phyloP scores from a whole-genome alignment of 1,140 invertebrate genomes.

The Heliconius hewitsoni region DNA sequence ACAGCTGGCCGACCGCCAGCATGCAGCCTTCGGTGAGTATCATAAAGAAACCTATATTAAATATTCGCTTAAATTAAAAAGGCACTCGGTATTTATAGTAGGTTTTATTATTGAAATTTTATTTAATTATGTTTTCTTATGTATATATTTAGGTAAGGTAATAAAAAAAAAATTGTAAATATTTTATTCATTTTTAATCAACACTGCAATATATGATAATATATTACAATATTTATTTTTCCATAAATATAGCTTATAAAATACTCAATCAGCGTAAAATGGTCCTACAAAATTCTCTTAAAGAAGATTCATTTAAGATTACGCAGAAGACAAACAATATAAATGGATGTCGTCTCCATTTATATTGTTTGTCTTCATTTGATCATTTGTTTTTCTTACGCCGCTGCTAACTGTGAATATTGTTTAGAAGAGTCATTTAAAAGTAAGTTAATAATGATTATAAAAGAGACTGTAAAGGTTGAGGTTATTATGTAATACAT shows the following conservation, averaged over 20 bases:
- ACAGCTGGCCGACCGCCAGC: slow-evolving; percentile 73
- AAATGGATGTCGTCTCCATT: background rate
- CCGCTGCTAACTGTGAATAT: background rate
- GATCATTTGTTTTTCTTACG: background rate
- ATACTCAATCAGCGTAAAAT: background rate
- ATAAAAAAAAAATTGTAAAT: background rate
- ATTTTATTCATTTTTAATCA: too few species aligned
- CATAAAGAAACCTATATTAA: background rate
- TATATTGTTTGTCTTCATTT: background rate
- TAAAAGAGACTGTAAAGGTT: too few species aligned
- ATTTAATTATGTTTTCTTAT: background rate
- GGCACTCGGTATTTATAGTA: background rate
- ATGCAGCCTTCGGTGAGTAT: slow-evolving; percentile 72
- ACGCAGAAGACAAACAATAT: slow-evolving; percentile 4
- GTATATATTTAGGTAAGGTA: background rate
- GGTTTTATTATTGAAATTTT: background rate
- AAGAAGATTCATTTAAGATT: slow-evolving; percentile 9
- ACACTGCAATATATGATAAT: background rate
- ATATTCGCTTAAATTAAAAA: slow-evolving; percentile 1
- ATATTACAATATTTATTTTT: background rate
- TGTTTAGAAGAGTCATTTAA: too few species aligned
- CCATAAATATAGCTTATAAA: background rate
- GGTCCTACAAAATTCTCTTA: background rate
- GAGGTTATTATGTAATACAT: too few species aligned
- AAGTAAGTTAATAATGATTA: too few species aligned